Evolutionary conservation across 2,797 vertebrate genomes (phyloP), one percentile per base, ranked within the genome.

Genomic region (Sebastes wilsoni): DNA sequence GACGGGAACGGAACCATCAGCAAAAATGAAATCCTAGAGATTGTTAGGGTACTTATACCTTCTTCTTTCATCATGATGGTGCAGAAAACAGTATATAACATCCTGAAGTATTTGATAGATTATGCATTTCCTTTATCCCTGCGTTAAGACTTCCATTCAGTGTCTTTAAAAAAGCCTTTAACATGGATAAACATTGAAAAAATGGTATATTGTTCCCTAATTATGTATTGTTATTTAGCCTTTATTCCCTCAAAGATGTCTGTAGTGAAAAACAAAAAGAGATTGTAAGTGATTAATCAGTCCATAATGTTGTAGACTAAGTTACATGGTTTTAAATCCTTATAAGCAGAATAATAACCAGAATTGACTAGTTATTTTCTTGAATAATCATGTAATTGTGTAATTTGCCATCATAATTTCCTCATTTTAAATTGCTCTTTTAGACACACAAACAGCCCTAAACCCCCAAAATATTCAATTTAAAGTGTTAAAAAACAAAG

Each of bases 1-100:
- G 98, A 99, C 0, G 94, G 97, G 10, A 99, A 99, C 0, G 98
- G 98, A 0, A 95, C 96, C 92, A 96, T 99, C 94, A 98, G 96
- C 95, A 98, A 98, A 86, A 94, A 55, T 0, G 98, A 99, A 87
- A 96, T 99, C 78, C 94, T 97, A 23, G 97, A 99, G 91, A 99
- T 99, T 5, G 94, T 98, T 71, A 93, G 92, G 96, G 98, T 99
- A 95, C 2, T 1, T 49, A 8, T 7, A 4, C 3, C 23, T 75
- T 69, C 22, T 54, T 46, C 8, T 52, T 34, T 64, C 9, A 23
- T 13, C 0, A 1, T 1, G 12, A n/a, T 34, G 42, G 2, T 34
- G 52, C 22, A 76, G 3, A 60, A 30, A 66, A 28, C 22, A 22
- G 4, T 1, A 13, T 11, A 14, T 34, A 22, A 61, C 46, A 72